Percentiles rank a stretch among this genome's conserved stretches.
phyloP scores from a whole-genome alignment of 2,888 invertebrate genomes.

The Molanna angustata region DNA sequence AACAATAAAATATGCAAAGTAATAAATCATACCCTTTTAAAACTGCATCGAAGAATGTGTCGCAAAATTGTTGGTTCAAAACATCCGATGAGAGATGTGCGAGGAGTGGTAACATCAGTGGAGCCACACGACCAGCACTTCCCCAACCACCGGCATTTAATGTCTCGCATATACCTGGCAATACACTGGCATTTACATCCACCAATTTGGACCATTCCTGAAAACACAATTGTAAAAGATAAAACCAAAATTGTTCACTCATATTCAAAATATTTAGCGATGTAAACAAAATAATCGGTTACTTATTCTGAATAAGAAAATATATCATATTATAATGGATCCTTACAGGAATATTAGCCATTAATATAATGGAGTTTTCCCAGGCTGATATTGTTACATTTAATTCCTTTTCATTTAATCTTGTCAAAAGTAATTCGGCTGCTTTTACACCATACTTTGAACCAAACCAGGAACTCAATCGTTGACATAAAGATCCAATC shows the following conservation, averaged over 20 bases:
- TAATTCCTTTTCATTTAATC: conserved; percentile 68
- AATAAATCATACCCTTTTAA: conserved; percentile 57
- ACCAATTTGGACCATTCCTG: conserved; percentile 71
- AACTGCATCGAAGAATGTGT: conserved; percentile 66
- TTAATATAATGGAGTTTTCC: conserved; percentile 67
- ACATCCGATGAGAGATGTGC: conserved; percentile 62
- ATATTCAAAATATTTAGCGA: too few species aligned
- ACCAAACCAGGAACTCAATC: conserved; percentile 51
- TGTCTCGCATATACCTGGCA: conserved; percentile 67
- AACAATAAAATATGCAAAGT: neutral
- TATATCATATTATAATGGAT: too few species aligned
- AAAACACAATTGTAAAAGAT: too few species aligned
- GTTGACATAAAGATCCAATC: conserved; percentile 60
- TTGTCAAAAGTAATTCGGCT: conserved; percentile 58
- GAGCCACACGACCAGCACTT: conserved; percentile 69
- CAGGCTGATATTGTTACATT: conserved; percentile 66
- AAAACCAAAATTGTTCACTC: too few species aligned
- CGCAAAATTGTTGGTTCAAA: conserved; percentile 56
- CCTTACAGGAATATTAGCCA: conserved; percentile 55
- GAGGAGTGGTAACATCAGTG: conserved; percentile 73
- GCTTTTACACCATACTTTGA: conserved; percentile 55
- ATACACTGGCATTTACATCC: conserved; percentile 70
- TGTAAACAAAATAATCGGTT: too few species aligned
- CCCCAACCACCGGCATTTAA: conserved; percentile 73
- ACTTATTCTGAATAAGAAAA: neutral